Conservation (phyloP, 2,797 vertebrate species). For the Eulemur mongoz region DNA sequence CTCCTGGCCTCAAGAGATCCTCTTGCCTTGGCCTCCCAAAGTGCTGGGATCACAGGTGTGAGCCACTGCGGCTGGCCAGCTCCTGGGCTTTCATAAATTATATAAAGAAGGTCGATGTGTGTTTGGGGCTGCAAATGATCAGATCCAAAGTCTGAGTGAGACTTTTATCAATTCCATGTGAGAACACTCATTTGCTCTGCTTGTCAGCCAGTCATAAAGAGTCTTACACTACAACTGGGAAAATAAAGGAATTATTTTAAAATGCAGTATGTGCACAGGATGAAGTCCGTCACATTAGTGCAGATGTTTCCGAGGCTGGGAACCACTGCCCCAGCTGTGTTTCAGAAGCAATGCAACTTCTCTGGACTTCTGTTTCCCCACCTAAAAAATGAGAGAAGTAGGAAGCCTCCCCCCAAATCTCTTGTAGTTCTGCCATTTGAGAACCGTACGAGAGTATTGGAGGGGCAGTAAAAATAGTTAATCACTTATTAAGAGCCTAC, state of each 20-base stretch:
- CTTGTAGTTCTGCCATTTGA: not conserved
- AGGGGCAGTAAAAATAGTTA: not conserved
- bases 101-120: not conserved
- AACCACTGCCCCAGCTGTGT: not conserved
- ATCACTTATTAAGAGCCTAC: not conserved
- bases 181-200: not conserved
- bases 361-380: not conserved
- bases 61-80: not conserved
- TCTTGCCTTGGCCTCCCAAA: not conserved
- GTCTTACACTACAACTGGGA: not conserved
- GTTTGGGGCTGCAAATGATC: not conserved
- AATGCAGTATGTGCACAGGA: fast-evolving
- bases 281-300: not conserved
- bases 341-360: not conserved
- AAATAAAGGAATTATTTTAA: not conserved
- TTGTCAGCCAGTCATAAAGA: not conserved
- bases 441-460: fast-evolving
- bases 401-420: not conserved
- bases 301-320: fast-evolving
- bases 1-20: not conserved
- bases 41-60: not conserved
- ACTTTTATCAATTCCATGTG: fast-evolving
- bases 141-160: not conserved
- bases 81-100: not conserved
- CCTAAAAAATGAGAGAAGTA: too few species aligned